Evolutionary conservation across 2,797 vertebrate genomes (phyloP).

Genomic region (Falco novaeseelandiae): DNA sequence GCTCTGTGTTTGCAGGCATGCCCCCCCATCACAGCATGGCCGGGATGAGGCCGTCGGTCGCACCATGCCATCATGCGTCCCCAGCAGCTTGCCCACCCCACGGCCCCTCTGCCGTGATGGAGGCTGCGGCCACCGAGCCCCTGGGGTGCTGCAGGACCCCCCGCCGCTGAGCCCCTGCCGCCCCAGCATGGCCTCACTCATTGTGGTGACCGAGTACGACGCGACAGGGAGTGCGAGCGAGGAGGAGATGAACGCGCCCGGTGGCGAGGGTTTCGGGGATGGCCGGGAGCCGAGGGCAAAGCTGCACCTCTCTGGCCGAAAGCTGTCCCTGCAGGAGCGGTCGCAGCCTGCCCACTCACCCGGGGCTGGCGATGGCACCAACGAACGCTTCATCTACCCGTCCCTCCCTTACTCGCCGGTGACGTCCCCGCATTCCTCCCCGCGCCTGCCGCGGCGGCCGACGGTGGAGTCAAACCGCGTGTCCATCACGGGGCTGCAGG

Average conservation of each 20-base stretch:
- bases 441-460: conserved; percentile 89
- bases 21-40: conserved; percentile 70
- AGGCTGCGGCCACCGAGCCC: conserved; percentile 20
- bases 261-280: neutral
- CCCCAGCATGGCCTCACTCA: conserved; percentile 90
- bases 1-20: neutral
- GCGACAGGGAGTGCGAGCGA: conserved; percentile 64
- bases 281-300: conserved; percentile 76
- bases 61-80: conserved; percentile 88
- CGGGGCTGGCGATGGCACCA: conserved; percentile 71
- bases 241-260: conserved; percentile 52
- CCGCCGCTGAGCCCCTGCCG: conserved; percentile 51
- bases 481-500: conserved; percentile 95
- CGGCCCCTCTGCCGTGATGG: conserved; percentile 73
- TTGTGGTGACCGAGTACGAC: conserved; percentile 91
- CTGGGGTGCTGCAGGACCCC: conserved; percentile 55
- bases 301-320: conserved; percentile 86
- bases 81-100: conserved; percentile 79
- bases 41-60: conserved; percentile 61
- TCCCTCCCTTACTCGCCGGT: conserved; percentile 89
- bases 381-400: conserved; percentile 87
- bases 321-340: conserved; percentile 92
- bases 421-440: conserved; percentile 92
- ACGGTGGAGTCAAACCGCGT: conserved; percentile 96
- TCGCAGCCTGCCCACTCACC: conserved; percentile 80